These are phyloP conservation scores for Euthynnus affinis DNA, from an alignment of 2,797 vertebrate genomes.

Conservation along the genomic window DNA sequence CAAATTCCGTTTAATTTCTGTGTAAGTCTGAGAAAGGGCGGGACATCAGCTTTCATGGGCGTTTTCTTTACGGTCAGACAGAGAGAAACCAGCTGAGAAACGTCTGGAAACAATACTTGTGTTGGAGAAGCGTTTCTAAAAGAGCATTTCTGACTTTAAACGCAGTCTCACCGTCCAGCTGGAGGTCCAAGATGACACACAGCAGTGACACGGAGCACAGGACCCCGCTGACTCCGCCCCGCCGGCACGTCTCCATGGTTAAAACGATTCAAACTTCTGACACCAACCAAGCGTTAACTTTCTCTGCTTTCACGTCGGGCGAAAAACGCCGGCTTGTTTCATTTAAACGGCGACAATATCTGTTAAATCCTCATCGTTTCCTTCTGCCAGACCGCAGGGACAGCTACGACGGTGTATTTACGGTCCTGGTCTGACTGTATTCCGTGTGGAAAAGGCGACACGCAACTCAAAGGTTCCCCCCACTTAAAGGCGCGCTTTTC, in stretches of 20 bases:
- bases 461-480: slow-evolving; percentile 72
- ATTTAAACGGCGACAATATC: slow-evolving; percentile 42
- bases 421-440: slow-evolving; percentile 69
- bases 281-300: slow-evolving; percentile 31
- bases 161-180: slow-evolving; percentile 86
- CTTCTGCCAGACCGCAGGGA: neutral
- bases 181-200: slow-evolving; percentile 89
- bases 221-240: slow-evolving; percentile 84
- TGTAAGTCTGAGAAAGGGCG: neutral
- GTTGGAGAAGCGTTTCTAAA: neutral
- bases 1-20: no score
- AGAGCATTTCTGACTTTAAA: rapidly evolving
- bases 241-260: slow-evolving; percentile 83
- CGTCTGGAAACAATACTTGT: neutral
- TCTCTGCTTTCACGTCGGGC: slow-evolving; percentile 28
- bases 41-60: neutral
- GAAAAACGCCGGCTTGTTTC: slow-evolving; percentile 30
- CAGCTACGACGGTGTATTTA: slow-evolving; percentile 69
- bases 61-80: neutral
- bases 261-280: slow-evolving; percentile 20
- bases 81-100: neutral
- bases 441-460: slow-evolving; percentile 76
- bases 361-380: slow-evolving; percentile 21
- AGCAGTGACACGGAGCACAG: slow-evolving; percentile 88
- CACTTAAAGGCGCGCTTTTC: neutral